These are phyloP conservation scores for Araneus ventricosus DNA, from an alignment of 1,140 invertebrate species.

Conservation along the genomic window DNA sequence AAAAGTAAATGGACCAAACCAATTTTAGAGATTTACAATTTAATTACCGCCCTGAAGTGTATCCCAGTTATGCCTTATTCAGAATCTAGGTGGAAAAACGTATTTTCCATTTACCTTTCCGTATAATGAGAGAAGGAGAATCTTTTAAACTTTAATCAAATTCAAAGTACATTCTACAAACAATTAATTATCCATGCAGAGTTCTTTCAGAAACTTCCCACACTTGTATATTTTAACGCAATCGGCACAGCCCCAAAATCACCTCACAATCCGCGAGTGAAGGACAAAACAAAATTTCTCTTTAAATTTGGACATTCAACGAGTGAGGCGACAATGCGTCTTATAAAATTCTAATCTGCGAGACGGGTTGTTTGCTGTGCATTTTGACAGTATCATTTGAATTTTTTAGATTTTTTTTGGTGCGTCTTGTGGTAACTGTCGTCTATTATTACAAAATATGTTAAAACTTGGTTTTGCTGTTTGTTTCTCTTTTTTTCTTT, in stretches of 20 bases:
- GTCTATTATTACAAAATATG: too few species aligned
- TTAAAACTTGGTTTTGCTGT: too few species aligned
- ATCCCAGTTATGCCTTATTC: neutral
- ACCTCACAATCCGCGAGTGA: neutral
- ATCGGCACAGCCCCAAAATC: neutral
- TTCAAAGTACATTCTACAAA: slow-evolving; percentile 37
- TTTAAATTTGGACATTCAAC: neutral
- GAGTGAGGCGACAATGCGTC: neutral
- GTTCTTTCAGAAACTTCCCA: neutral
- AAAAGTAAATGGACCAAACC: too few species aligned
- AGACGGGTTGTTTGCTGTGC: neutral
- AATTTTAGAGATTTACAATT: neutral
- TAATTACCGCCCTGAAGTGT: neutral
- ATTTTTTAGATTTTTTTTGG: neutral
- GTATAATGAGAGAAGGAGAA: neutral
- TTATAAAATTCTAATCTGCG: neutral
- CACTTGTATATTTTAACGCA: slow-evolving; percentile 28
- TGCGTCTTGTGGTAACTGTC: too few species aligned
- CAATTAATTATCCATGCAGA: slow-evolving; percentile 53
- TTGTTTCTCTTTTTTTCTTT: too few species aligned
- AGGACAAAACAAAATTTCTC: slow-evolving; percentile 3
- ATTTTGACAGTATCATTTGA: neutral
- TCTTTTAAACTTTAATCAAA: slow-evolving; percentile 31
- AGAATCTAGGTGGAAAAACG: neutral
- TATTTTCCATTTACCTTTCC: neutral